Conservation (phyloP, 2,888 invertebrate genomes). For the Habrosyne pyritoides region DNA sequence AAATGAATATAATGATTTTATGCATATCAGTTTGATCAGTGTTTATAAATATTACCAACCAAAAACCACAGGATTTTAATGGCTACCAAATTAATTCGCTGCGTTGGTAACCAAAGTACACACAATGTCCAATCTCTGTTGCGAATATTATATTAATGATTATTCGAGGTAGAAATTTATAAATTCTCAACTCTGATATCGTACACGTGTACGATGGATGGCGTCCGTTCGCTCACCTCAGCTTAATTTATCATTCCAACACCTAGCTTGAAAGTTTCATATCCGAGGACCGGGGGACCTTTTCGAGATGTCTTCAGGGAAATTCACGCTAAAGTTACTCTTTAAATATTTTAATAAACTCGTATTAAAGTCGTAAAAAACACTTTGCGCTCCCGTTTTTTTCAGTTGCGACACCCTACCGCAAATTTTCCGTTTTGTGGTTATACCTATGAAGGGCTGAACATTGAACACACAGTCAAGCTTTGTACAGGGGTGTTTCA, state of each 20-base stretch:
- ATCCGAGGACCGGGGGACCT: constrained; percentile 62
- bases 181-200: constrained; percentile 45
- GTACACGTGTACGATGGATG: constrained; percentile 45
- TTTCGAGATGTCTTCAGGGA: constrained; percentile 76
- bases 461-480: constrained; percentile 32
- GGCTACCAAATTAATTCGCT: background rate
- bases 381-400: constrained; percentile 76
- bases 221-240: constrained; percentile 48
- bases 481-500: constrained; percentile 71
- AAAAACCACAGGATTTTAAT: background rate
- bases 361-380: constrained; percentile 82
- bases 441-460: constrained; percentile 23
- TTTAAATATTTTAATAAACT: constrained; percentile 83
- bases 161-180: constrained; percentile 12
- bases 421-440: constrained; percentile 53
- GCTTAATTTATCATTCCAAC: constrained; percentile 77
- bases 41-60: no score
- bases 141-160: background rate
- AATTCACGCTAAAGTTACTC: constrained; percentile 77
- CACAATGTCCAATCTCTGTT: background rate
- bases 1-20: no score
- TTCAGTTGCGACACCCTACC: constrained; percentile 52
- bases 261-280: constrained; percentile 63
- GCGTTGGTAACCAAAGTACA: background rate
- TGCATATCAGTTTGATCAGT: no score